Conservation (phyloP, 2,797 vertebrate genomes). For the Varecia variegata region DNA sequence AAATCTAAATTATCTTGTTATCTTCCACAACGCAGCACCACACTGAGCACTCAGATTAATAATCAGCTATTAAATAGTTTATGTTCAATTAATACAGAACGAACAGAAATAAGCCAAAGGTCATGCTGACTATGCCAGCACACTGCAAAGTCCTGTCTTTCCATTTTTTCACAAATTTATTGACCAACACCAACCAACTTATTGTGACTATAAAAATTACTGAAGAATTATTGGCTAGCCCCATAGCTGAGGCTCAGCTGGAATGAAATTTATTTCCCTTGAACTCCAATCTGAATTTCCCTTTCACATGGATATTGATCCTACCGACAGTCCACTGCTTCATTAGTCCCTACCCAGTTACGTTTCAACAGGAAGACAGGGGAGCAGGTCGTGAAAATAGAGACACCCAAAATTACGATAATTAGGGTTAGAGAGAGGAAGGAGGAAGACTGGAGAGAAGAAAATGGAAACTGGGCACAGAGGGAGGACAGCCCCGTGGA, state of each 20-base stretch:
- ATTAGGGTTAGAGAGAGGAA: not conserved
- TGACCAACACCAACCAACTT: not conserved
- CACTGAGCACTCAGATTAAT: not conserved
- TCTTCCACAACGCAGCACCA: not conserved
- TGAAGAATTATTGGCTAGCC: not conserved
- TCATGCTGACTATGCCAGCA: not conserved
- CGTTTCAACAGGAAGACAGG: not conserved
- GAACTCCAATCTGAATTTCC: not conserved
- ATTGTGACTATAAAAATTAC: not conserved
- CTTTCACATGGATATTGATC: not conserved
- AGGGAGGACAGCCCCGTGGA: too few relatives aligned
- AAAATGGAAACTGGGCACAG: not conserved
- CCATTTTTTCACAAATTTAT: not conserved
- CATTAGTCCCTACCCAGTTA: not conserved
- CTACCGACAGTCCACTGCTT: fast-evolving
- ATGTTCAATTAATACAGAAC: not conserved
- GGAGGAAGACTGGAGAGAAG: not conserved
- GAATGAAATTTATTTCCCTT: not conserved
- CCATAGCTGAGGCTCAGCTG: not conserved
- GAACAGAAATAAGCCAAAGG: not conserved
- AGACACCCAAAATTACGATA: not conserved
- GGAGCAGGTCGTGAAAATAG: not conserved
- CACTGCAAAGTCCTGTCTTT: not conserved
- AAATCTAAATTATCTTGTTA: not conserved
- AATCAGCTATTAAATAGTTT: not conserved